These are phyloP conservation scores for Drosophila lacicola DNA, from an alignment of 2,888 invertebrate genomes.

Conservation along the genomic window DNA sequence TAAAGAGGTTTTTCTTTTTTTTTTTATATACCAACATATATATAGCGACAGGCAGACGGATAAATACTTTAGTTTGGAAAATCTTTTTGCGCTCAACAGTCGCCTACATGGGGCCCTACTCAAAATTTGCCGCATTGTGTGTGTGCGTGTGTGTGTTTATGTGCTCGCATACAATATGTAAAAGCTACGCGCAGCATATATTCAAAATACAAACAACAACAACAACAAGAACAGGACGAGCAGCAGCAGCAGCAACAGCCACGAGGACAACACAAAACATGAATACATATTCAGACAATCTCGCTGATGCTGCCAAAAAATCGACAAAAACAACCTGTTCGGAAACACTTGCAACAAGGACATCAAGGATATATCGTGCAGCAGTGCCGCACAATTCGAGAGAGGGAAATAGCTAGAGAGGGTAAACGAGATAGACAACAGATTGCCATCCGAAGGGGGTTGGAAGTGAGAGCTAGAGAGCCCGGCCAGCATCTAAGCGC, in stretches of 20 bases:
- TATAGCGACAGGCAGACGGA: slow-evolving; percentile 52
- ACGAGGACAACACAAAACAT: slow-evolving; percentile 63
- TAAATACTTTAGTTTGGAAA: slow-evolving; percentile 75
- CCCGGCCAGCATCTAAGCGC: slow-evolving; percentile 46
- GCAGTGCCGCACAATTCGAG: slow-evolving; percentile 21
- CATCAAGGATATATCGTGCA: slow-evolving; percentile 59
- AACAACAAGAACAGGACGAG: slow-evolving; percentile 24
- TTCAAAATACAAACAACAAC: slow-evolving; percentile 67
- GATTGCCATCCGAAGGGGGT: slow-evolving; percentile 45
- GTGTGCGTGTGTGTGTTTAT: slow-evolving; percentile 35
- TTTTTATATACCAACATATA: background rate
- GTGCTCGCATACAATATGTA: slow-evolving; percentile 75
- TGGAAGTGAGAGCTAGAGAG: slow-evolving; percentile 34
- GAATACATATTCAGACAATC: slow-evolving; percentile 81
- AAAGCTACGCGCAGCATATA: slow-evolving; percentile 81
- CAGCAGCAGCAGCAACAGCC: slow-evolving; percentile 8
- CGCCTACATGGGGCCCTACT: slow-evolving; percentile 5
- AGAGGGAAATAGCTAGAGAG: slow-evolving; percentile 23
- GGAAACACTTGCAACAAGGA: slow-evolving; percentile 83
- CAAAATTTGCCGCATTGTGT: background rate
- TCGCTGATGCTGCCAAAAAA: slow-evolving; percentile 81
- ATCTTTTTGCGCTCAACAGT: slow-evolving; percentile 76
- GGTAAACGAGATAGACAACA: slow-evolving; percentile 60
- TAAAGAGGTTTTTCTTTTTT: slow-evolving; percentile 21
- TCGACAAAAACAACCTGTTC: slow-evolving; percentile 84